Evolutionary conservation across 2,797 vertebrate genomes (phyloP), one percentile per base, ranked within the genome.

Genomic region (Enteromius thamalakanensis): DNA sequence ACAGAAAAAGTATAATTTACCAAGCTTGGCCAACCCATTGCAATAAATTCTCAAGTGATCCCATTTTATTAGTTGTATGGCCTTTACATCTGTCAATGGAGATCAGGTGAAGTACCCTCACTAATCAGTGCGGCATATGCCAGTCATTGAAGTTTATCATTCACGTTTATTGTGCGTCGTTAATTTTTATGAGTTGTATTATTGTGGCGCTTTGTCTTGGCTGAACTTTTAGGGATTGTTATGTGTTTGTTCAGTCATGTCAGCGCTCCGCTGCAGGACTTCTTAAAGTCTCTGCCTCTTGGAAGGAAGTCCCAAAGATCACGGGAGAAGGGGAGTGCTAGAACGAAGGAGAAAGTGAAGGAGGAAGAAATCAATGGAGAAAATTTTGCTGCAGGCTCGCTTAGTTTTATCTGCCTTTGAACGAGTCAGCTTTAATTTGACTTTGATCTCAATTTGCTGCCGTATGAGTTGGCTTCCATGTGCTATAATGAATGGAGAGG

Each of bases 371-470:
- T 95, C 94, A 95, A 94, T 95, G 93, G 93, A 91, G 91, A 93
- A 93, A 93, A 93, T 91, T 93, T 93, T 68, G 94, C 94, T 95
- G 91, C 90, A 89, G 94, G 94, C 94, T 93, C 90, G 93, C 90
- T 92, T 92, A 93, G 94, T 94, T 94, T 94, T 94, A 94, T 94
- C 94, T 93, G 86, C 91, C 93, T 95, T 95, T 95, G 94, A 95
- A 95, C 91, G 91, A 94, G 93, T 95, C 94, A 94, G 95, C 94
- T 96, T 94, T 94, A 95, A 95, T 95, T 95, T 94, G 55, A 88
- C 94, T 95, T 96, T 96, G 93, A 95, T 96, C 95, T 95, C 94
- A 94, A 94, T 95, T 95, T 94, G 92, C 93, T 92, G 93, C 93
- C 91, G 93, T 94, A 91, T 90, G 91, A 92, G 93, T 90, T 85